Conservation (phyloP, 2,797 vertebrate species). For the Heterohyrax brucei region DNA sequence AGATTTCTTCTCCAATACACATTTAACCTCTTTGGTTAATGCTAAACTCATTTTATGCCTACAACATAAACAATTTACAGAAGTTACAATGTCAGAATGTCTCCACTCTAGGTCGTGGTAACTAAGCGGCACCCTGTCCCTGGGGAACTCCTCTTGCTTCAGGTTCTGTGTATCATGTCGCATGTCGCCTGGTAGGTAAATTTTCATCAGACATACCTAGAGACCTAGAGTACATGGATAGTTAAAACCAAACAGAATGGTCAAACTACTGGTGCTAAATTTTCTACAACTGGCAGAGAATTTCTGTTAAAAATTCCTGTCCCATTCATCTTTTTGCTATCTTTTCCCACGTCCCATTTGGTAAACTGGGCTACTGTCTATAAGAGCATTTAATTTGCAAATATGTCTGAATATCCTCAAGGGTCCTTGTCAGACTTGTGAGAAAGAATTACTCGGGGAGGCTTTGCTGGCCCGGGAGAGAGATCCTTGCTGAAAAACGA, state of each 20-base stretch:
- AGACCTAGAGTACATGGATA: background rate
- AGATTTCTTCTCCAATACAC: background rate
- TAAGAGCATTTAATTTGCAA: slow-evolving; percentile 29
- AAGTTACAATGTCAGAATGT: background rate
- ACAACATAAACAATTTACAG: background rate
- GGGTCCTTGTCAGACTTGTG: too few species aligned
- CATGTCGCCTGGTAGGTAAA: too few species aligned
- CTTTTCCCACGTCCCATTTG: background rate
- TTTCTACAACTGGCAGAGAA: background rate
- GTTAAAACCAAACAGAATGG: background rate
- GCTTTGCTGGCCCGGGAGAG: too few species aligned
- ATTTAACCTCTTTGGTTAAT: background rate
- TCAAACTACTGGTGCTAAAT: background rate
- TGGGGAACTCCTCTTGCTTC: background rate
- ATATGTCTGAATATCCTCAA: too few species aligned
- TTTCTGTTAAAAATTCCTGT: background rate
- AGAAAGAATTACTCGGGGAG: too few species aligned
- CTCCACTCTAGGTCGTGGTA: background rate
- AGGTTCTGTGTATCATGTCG: fast-evolving
- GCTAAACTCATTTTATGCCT: background rate
- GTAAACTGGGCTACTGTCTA: background rate
- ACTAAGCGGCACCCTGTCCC: background rate
- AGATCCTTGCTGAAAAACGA: too few species aligned
- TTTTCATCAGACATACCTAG: background rate
- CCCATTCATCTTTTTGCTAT: background rate